A percentile compares a stretch with the other conserved stretches of the same genome.
These are phyloP conservation scores for Gallinago solitaria DNA, from an alignment of 2,797 vertebrate genomes.

Conservation along the genomic window DNA sequence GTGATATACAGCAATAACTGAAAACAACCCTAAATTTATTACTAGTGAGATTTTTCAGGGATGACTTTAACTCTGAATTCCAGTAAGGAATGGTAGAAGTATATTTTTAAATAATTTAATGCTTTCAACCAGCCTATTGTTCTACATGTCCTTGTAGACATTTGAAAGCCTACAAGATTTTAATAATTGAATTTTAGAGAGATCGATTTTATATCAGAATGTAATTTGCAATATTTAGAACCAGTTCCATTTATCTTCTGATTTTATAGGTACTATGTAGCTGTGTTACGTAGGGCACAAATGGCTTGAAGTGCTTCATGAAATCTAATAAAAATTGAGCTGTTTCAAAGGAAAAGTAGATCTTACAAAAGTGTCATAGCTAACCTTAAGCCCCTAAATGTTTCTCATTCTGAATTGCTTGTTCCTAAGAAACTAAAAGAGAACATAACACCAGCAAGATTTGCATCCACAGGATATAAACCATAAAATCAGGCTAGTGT, in stretches of 20 bases:
- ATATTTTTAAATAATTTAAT: not conserved
- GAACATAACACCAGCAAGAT: not conserved
- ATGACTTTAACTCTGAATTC: not conserved
- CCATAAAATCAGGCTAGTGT: not conserved
- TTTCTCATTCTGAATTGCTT: not conserved
- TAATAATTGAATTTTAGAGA: slow-evolving; percentile 37
- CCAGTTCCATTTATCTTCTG: slow-evolving; percentile 16
- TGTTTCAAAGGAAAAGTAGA: slow-evolving; percentile 31
- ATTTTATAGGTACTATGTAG: slow-evolving; percentile 8
- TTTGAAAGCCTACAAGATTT: not conserved
- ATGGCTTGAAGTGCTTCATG: not conserved
- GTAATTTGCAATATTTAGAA: slow-evolving; percentile 20
- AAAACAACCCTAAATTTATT: not conserved
- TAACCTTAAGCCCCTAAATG: slow-evolving; percentile 27
- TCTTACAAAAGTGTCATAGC: slow-evolving; percentile 8
- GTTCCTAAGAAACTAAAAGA: not conserved
- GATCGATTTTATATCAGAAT: slow-evolving; percentile 23
- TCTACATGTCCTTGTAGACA: not conserved
- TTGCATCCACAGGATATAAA: not conserved
- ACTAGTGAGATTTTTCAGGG: not conserved
- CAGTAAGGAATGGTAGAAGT: not conserved
- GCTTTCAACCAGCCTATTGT: not conserved
- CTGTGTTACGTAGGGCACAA: slow-evolving; percentile 14
- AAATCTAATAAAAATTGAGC: slow-evolving; percentile 58
- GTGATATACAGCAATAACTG: not conserved